These are phyloP conservation scores for Alviniconcha strummeri DNA, from an alignment of 2,888 invertebrate genomes.

Conservation along the genomic window DNA sequence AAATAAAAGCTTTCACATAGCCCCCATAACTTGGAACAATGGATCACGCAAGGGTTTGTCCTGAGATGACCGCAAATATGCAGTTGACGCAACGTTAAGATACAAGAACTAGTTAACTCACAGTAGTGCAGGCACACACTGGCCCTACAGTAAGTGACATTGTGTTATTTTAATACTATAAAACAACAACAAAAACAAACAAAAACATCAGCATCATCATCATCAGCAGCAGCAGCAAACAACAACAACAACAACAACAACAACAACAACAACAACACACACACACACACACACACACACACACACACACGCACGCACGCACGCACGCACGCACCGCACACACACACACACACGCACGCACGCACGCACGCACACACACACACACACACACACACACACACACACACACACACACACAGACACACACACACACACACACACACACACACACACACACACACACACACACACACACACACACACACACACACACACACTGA, in stretches of 20 bases:
- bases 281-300: conserved; percentile 6
- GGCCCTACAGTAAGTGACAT: neutral
- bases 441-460: conserved; percentile 6
- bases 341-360: conserved; percentile 1
- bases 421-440: conserved; percentile 6
- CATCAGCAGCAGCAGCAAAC: no score
- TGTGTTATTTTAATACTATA: no score
- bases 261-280: neutral
- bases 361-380: neutral
- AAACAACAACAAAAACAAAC: neutral
- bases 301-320: conserved; percentile 3
- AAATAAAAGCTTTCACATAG: no score
- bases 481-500: neutral
- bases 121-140: neutral
- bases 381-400: conserved; percentile 11
- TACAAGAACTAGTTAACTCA: neutral
- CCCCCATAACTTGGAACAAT: no score
- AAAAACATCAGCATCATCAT: neutral
- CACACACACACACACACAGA: conserved; percentile 2
- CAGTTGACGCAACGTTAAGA: no score
- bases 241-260: no score
- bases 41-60: no score
- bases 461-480: conserved; percentile 15
- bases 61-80: no score
- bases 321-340: no score